Base-by-base conservation (phyloP, 2,797 vertebrate genomes). In the Glyptemys insculpta region DNA sequence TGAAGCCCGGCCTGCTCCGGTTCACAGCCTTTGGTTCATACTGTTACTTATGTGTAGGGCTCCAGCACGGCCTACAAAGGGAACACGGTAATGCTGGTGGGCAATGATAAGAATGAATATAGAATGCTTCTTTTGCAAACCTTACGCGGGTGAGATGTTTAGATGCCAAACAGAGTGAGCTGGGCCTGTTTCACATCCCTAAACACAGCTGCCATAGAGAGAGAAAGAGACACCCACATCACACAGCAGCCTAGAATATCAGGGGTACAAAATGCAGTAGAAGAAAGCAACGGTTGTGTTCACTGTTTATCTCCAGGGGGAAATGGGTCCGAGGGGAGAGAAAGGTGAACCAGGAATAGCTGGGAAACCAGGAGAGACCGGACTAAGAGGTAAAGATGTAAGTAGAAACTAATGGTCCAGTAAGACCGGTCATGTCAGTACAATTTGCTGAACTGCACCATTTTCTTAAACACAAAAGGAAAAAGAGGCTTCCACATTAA, bases 301-400 rank as follows among this genome's bases (percentile, higher is more conserved):
- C 62, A 41, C 89, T 65, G 53, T 93, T 96, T 97, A 54, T n/a
- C 95, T 89, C 72, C 65, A 99, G 99, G 99, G 99, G 8, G 98
- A 98, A 8, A 97, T 97, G 82, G 99, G 99, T 53, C 96, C 12
- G 25, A 99, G 98, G 95, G 99, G 99, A 25, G 97, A 98, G 12
- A 98, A 98, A 86, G 99, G 99, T 29, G 95, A 93, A 56, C 49
- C 95, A 74, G 99, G 99, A 57, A 92, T 96, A 56, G 91, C 98
- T 34, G 99, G 98, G 92, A 98, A 98, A 95, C 93, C 98, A 93
- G 99, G 98, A 96, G 89, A 98, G 91, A 95, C 98, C 47, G 99
- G 99, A 98, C 98, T 99, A 99, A 99, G 98, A 99, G 99, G 99
- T 99, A 99, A 99, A 99, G 99, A 99, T 98, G 99, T 99, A 99